Base-by-base conservation (phyloP, 1,140 invertebrate species). In the Diorhabda sublineata region DNA sequence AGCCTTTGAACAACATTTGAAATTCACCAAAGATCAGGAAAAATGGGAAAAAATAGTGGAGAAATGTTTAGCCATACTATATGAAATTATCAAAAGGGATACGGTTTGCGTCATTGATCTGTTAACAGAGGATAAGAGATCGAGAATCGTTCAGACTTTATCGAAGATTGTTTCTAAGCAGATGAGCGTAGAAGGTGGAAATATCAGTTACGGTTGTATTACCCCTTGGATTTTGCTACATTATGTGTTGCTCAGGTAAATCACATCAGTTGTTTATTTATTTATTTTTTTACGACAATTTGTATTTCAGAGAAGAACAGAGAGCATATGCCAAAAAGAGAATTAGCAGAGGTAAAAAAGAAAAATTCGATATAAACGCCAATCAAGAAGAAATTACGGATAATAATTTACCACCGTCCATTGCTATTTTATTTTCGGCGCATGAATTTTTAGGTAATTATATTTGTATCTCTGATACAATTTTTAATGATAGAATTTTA, bases 201-300 rank as follows among this genome's bases (percentile, higher is more conserved):
- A 88, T 52, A 88, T 93, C 83, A 86, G 89, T 2, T 85, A 94
- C 58, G 85, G 88, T 66, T 88, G 88, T 9, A 85, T 93, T 5
- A 77, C 86, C n/a, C 91, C 92, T 8, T 96, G 93, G 93, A 90
- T 94, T 64, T 81, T 96, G 58, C 82, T 97, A 67, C 91, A 95
- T 83, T 88, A 88, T 73, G 86, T 94, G 71, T 82, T 94, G 44
- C 86, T 89, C 78, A 85, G 86, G 81, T 87, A 84, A 80, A 85
- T 52, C 5, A 6, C 47, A 6, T 9, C 47, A 52, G 47, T 52
- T 6, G 47, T 9, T 5, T 52, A 2, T 52, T 52, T 5, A 9
- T 52, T 52, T 9, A 52, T 52, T 52, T 52, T 52, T 52, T 6
- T 52, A 52, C 9, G 5, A 52, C 9, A 52, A 52, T 6, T 52